Evolutionary conservation across 1,140 invertebrate species (phyloP), one percentile per base, ranked within the genome.

Genomic region (Cylas formicarius): DNA sequence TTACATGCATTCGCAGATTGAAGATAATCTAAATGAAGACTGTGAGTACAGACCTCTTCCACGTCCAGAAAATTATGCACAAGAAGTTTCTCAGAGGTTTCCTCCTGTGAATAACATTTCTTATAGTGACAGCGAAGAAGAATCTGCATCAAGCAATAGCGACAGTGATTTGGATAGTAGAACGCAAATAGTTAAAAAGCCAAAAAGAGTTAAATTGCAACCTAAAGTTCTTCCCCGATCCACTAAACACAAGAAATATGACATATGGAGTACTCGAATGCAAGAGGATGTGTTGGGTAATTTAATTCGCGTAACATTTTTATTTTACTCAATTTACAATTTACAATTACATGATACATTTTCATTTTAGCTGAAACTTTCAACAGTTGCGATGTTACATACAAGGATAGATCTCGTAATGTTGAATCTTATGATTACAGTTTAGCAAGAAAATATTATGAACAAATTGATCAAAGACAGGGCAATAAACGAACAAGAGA

Each of bases 371-470:
- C 73, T 2, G 74, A 78, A 60, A 72, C 77, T 44, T 67, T 80
- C 55, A 68, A 73, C 4, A 72, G 70, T 2, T 76, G 73, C 55
- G 73, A 73, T 48, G 75, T 79, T 9, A 77, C 70, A 2, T 67
- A 67, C 29, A 73, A 63, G 45, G 62, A 68, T 52, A 66, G 70
- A 29, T 72, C 69, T 45, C 66, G 78, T 13, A 73, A 66, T 57
- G 75, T 79, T 1, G 78, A 80, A 50, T 74, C 68, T 61, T 80
- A 80, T 52, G 72, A 76, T 56, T 73, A 70, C 49, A 40, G 39
- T 9, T 18, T 49, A 29, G 44, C 48, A 28, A 32, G 24, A 19
- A 49, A 43, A 37, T 46, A 31, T 29, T 43, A 50, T 38, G 44
- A 32, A 21, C 24, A 56, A 3, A 27, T 61, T 2, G 58, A 65